These are phyloP conservation scores for Ursus arctos DNA, from an alignment of 2,113 vertebrate genomes.

Conservation along the genomic window DNA sequence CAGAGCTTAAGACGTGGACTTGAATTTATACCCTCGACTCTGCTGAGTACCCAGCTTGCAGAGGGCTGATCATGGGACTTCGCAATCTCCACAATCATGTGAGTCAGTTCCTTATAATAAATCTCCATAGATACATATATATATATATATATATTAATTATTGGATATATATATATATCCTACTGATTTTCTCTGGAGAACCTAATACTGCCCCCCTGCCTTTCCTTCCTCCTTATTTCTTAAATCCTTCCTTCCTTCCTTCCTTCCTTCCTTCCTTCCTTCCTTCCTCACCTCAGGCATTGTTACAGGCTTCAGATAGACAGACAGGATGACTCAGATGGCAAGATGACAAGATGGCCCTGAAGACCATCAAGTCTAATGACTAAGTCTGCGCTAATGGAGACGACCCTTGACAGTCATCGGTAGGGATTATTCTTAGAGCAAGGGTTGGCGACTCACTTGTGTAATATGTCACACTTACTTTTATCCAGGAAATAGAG, in stretches of 20 bases:
- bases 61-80: neutral
- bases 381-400: neutral
- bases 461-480: neutral
- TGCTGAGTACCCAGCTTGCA: neutral
- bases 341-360: neutral
- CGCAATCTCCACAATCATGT: neutral
- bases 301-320: neutral
- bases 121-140: too few relatives aligned
- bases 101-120: neutral
- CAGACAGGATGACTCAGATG: neutral
- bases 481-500: neutral
- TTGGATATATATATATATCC: neutral
- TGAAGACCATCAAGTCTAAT: neutral
- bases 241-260: too few relatives aligned
- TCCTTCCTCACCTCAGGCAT: too few relatives aligned
- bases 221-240: too few relatives aligned
- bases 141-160: neutral
- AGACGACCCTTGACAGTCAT: neutral
- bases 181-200: neutral
- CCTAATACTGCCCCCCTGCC: rapidly evolving
- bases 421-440: neutral
- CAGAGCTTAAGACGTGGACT: neutral
- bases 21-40: too few relatives aligned
- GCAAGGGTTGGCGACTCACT: neutral
- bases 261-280: too few relatives aligned